These are phyloP conservation scores for Garrulus glandarius DNA, from an alignment of 2,797 vertebrate species.

Conservation along the genomic window DNA sequence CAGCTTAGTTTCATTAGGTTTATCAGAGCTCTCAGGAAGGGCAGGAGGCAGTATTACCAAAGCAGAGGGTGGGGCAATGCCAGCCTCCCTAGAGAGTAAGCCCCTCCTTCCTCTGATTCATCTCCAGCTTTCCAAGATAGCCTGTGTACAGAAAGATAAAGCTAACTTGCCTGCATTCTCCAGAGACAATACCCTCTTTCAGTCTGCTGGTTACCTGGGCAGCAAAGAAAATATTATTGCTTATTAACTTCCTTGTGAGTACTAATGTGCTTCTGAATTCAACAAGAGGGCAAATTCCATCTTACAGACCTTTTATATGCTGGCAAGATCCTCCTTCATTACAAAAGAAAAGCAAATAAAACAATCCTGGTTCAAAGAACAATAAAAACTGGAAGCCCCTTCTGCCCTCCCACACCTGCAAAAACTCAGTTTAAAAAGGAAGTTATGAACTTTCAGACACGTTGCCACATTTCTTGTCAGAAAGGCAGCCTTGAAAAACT, in stretches of 20 bases:
- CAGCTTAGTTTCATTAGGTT: background rate
- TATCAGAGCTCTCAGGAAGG: background rate
- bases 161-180: background rate
- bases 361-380: background rate
- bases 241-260: slow-evolving; percentile 70
- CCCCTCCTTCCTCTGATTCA: background rate
- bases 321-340: background rate
- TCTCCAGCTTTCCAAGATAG: slow-evolving; percentile 24
- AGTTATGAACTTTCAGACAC: background rate
- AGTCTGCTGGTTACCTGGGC: slow-evolving; percentile 53
- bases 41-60: background rate
- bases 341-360: slow-evolving; percentile 45
- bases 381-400: background rate
- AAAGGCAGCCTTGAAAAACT: background rate
- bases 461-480: background rate
- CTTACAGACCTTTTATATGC: slow-evolving; percentile 14
- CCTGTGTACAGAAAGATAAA: slow-evolving; percentile 38
- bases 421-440: background rate
- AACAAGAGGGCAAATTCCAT: slow-evolving; percentile 67
- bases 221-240: slow-evolving; percentile 67
- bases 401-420: background rate
- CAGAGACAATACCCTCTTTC: slow-evolving; percentile 56
- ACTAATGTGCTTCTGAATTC: slow-evolving; percentile 42
- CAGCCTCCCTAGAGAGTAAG: background rate
- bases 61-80: background rate